Base-by-base conservation (phyloP, 1,140 invertebrate genomes). In the Diorhabda elongata region DNA sequence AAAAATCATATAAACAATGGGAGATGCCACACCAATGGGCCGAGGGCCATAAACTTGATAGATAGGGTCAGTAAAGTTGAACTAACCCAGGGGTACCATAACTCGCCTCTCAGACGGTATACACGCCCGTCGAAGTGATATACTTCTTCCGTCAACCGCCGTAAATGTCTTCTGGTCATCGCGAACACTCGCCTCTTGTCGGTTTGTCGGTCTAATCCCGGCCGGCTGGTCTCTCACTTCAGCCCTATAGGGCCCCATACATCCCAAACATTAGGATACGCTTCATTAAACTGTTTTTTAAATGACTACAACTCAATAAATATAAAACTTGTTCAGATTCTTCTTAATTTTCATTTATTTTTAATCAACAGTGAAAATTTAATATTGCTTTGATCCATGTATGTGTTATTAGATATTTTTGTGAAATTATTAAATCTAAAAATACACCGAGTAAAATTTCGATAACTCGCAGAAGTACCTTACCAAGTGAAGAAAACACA, bases 81-180 rank as follows among this genome's bases (percentile, higher is more conserved):
- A 68, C 69, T 73, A 69, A 74, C 77, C 76, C 74, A 72, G 70
- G 77, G 77, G 77, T 74, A 76, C 74, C 71, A 78, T 78, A 78
- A 78, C 74, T 76, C 63, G 66, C 67, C 47, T 52, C 62, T 66
- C 61, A 56, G 71, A 68, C 67, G 71, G 69, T 74, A 64, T 71
- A 74, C 73, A 74, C 73, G 71, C 73, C 73, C 67, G 71, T 65
- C 64, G 61, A 69, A 74, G 77, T 78, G 77, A 78, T 78, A 77
- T 78, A 78, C 77, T 76, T 76, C 71, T 78, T 78, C 77, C 77
- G 77, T 78, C 77, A 78, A 78, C 77, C 73, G 70, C 75, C 69
- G 74, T 77, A 78, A 78, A 78, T 78, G 77, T 78, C 77, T 78
- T 78, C 76, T 78, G 77, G 77, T 78, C 76, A 78, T 78, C 77